Percentiles rank a stretch among this genome's conserved stretches.
phyloP scores from a whole-genome alignment of 2,113 vertebrate genomes.

The Pao palembangensis region DNA sequence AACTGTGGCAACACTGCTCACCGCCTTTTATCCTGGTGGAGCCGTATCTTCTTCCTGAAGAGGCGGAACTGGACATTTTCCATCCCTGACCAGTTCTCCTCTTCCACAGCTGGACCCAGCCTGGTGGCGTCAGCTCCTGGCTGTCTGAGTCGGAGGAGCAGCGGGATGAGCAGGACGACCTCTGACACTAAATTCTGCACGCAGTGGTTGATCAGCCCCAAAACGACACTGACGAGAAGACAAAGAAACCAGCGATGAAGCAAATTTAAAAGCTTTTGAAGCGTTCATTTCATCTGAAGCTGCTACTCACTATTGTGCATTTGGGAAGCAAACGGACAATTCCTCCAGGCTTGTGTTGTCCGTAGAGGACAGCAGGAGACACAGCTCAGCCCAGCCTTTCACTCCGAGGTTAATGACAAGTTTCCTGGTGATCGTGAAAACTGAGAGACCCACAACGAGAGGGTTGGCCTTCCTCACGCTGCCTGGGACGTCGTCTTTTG shows the following conservation, averaged over 20 bases:
- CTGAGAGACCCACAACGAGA: slow-evolving; percentile 47
- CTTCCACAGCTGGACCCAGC: slow-evolving; percentile 39
- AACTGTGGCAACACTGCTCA: not conserved
- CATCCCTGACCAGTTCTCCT: slow-evolving; percentile 57
- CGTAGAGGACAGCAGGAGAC: slow-evolving; percentile 57
- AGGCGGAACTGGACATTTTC: fast-evolving
- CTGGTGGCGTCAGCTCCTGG: slow-evolving; percentile 5
- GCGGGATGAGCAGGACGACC: slow-evolving; percentile 65
- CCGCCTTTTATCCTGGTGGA: slow-evolving; percentile 34
- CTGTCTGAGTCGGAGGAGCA: slow-evolving; percentile 51
- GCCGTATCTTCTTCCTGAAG: slow-evolving; percentile 44
- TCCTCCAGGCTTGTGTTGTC: slow-evolving; percentile 23
- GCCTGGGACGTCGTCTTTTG: not conserved
- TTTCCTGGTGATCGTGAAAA: slow-evolving; percentile 39
- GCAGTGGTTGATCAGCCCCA: slow-evolving; percentile 60
- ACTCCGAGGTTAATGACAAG: slow-evolving; percentile 8
- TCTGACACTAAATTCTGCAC: slow-evolving; percentile 13
- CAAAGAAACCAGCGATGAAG: not conserved
- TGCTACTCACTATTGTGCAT: slow-evolving; percentile 15
- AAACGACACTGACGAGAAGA: slow-evolving; percentile 38
- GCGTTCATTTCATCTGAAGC: not conserved
- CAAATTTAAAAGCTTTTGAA: not conserved
- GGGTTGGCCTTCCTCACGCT: slow-evolving; percentile 13
- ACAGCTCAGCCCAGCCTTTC: slow-evolving; percentile 57
- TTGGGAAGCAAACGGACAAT: not conserved